Percentiles rank a stretch among this genome's conserved stretches.
Conservation (phyloP, 2,888 invertebrate genomes). For the Monopis laevigella region DNA sequence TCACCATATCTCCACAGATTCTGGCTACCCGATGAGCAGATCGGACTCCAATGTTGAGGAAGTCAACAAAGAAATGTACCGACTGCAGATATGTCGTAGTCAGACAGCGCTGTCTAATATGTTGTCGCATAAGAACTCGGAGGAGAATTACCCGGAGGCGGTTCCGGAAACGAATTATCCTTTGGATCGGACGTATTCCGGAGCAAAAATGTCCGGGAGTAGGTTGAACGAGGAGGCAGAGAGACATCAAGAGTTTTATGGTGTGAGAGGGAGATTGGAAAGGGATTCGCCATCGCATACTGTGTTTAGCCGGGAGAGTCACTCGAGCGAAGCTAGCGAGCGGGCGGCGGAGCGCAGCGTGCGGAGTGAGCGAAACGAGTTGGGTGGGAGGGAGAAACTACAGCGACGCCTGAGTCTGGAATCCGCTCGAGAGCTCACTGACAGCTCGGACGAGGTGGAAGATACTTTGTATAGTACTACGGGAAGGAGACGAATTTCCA, state of each 20-base stretch:
- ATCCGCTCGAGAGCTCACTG: slow-evolving; percentile 76
- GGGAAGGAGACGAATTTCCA: slow-evolving; percentile 62
- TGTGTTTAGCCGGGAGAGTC: slow-evolving; percentile 42
- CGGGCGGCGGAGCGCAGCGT: slow-evolving; percentile 40
- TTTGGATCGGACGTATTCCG: slow-evolving; percentile 53
- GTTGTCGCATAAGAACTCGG: slow-evolving; percentile 50
- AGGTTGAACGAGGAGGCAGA: slow-evolving; percentile 56
- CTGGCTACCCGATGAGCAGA: slow-evolving; percentile 55
- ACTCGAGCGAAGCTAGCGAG: slow-evolving; percentile 49
- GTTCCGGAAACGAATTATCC: slow-evolving; percentile 58
- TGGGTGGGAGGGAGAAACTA: slow-evolving; percentile 45
- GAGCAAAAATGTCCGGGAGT: slow-evolving; percentile 53
- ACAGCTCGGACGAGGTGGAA: slow-evolving; percentile 74
- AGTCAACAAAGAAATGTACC: slow-evolving; percentile 63
- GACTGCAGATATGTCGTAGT: slow-evolving; percentile 58
- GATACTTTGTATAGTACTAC: slow-evolving; percentile 63
- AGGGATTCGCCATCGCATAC: slow-evolving; percentile 41
- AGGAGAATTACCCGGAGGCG: slow-evolving; percentile 48
- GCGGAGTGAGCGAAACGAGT: slow-evolving; percentile 23
- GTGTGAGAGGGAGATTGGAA: slow-evolving; percentile 30
- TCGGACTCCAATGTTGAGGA: slow-evolving; percentile 63
- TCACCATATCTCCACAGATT: slow-evolving; percentile 54
- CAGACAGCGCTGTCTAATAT: slow-evolving; percentile 59
- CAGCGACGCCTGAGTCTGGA: slow-evolving; percentile 75
- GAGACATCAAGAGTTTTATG: slow-evolving; percentile 49